phyloP scores from a whole-genome alignment of 2,888 invertebrate species.

The Thysanoteuthis rhombus region DNA sequence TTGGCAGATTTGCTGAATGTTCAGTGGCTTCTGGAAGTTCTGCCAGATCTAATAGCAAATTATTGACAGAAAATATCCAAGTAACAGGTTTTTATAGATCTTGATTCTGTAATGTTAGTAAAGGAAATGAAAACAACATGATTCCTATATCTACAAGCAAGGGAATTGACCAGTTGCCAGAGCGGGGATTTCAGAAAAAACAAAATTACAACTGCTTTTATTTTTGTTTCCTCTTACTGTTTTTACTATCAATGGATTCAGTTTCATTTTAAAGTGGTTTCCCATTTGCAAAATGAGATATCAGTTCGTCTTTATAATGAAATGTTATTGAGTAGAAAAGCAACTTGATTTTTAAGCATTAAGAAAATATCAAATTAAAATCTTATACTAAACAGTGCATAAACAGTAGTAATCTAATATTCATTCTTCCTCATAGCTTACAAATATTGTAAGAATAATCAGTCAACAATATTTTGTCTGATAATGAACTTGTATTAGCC shows the following conservation, averaged over 20 bases:
- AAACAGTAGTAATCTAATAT: too few species aligned
- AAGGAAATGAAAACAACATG: not conserved
- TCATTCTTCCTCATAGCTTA: not conserved
- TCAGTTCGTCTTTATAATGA: too few species aligned
- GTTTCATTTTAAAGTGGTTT: not conserved
- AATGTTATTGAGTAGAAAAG: too few species aligned
- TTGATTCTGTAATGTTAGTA: not conserved
- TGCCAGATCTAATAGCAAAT: conserved; percentile 12
- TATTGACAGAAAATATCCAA: conserved; percentile 12
- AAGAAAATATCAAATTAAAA: too few species aligned
- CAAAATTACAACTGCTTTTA: not conserved
- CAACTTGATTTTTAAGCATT: too few species aligned
- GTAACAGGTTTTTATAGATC: not conserved
- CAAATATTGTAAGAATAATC: not conserved
- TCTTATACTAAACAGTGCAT: too few species aligned
- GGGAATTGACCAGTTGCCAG: not conserved
- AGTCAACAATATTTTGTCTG: not conserved
- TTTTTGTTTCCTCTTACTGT: not conserved
- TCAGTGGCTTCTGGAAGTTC: not conserved
- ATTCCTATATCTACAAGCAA: not conserved
- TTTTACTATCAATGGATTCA: not conserved
- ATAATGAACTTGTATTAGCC: not conserved
- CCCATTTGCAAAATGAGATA: not conserved
- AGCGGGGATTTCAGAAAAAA: not conserved
- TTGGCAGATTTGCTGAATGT: not conserved